Evolutionary conservation across 2,113 vertebrate species (phyloP), one percentile per base, ranked within the genome.

Genomic region (Acrocephalus kingi): DNA sequence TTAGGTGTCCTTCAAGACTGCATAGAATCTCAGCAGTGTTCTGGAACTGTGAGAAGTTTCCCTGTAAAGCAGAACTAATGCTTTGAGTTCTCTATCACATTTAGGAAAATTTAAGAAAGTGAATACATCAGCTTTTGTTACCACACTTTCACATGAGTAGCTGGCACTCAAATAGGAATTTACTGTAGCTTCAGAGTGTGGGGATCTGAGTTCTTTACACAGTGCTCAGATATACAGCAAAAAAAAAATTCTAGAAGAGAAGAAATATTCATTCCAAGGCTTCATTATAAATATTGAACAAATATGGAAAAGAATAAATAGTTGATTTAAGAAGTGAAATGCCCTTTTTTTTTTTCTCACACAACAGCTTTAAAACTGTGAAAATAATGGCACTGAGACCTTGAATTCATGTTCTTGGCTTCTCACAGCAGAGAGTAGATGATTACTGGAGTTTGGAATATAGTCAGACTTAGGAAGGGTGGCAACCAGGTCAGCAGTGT

Each of bases 61-160:
- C 75, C 71, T 74, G 35, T 74, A 33, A 92, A 84, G 54, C 37
- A 96, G 76, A 97, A 94, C 52, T 88, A 72, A 76, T 87, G 41
- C 30, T 95, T 87, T 84, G 93, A 84, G 43, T 82, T 95, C 92
- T 96, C 62, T 85, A 84, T 61, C 71, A 58, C 7, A 10, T 92
- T 96, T 93, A 95, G 92, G 84, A 97, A 94, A 94, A 95, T 56
- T 80, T 83, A 39, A 24, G n/a, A 55, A 74, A 66, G 43, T 45
- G 31, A 76, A 30, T 24, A 51, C 73, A 82, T 19, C 54, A 90
- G 63, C n/a, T 97, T 97, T 95, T 96, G 56, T 95, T 93, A 68
- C 41, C 49, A 61, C 37, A 51, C 19, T 91, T 96, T 64, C 94
- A 61, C 43, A 45, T 31, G 64, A 93, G 67, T 76, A 95, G 39